These are phyloP conservation scores for Eumacrocentrus americanus DNA, from an alignment of 2,888 invertebrate species.

Conservation along the genomic window DNA sequence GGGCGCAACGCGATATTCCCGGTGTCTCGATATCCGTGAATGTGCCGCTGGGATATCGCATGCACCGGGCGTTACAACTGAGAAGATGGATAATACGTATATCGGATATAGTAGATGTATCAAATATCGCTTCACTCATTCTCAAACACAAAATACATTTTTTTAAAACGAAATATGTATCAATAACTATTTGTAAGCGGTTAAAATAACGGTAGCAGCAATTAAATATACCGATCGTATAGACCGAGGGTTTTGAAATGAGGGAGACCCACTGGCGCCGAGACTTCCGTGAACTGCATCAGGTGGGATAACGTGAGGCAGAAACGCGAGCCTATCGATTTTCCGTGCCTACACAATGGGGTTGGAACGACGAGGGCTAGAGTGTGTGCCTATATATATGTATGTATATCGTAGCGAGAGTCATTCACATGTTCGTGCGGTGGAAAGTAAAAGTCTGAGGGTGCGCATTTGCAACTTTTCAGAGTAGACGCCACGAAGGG, in stretches of 20 bases:
- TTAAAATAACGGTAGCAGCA: too few relatives aligned
- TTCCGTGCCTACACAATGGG: conserved; percentile 44
- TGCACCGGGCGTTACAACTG: conserved; percentile 36
- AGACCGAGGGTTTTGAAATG: too few relatives aligned
- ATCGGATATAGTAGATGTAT: conserved; percentile 32
- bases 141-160: neutral
- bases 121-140: conserved; percentile 32
- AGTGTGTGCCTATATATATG: neutral
- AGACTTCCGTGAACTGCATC: conserved; percentile 51
- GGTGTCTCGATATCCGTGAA: conserved; percentile 27
- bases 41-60: conserved; percentile 37
- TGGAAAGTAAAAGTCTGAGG: conserved; percentile 14
- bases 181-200: too few relatives aligned
- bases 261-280: conserved; percentile 44
- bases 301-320: conserved; percentile 54
- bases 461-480: neutral
- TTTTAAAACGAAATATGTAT: too few relatives aligned
- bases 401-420: neutral
- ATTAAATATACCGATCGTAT: too few relatives aligned
- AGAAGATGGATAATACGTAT: conserved; percentile 39
- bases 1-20: conserved; percentile 23
- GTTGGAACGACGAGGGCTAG: conserved; percentile 13
- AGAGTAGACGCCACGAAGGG: too few relatives aligned
- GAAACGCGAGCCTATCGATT: conserved; percentile 58
- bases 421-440: conserved; percentile 22